Base-by-base conservation (phyloP, 2,888 invertebrate species). In the Melikaiella ostensackeni region DNA sequence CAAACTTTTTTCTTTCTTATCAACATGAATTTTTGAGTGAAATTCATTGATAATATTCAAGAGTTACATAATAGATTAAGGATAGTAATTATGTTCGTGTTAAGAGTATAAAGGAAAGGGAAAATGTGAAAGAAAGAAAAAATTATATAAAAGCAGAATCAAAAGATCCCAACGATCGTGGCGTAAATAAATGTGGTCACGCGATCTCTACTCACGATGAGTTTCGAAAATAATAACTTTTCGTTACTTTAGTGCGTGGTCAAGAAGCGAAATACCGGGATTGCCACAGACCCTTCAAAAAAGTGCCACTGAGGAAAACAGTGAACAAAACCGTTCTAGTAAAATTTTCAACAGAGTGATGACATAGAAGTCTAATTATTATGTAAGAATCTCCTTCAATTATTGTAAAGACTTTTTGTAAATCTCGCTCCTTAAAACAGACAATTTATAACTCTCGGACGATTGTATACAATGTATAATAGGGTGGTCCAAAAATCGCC, bases 251-350 rank as follows among this genome's bases (percentile, higher is more conserved):
- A 70, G 50, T 70, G 64, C 50, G 76, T 73, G 77, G 64, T 73
- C 70, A 75, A 76, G 75, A 55, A 78, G 74, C 74, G 74, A 77
- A 78, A 78, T 77, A 46, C 77, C 78, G 77, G 75, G 57, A 61
- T 80, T 81, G 78, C 80, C 73, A 74, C 78, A 78, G 30, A 50
- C 70, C 46, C 21, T 24, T 57, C 7, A 66, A 50, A 46, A 50
- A 27, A 27, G 19, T 42, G 30, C 27, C 66, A 46, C 42, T 21
- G 46, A 27, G 24, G 24, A 46, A 42, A 13, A 64, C 16, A 38
- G 5, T 21, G 5, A 21, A 63, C 21, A 38, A 63, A 38, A 35
- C 21, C 38, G 13, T 64, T 64, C 24, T 24, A 64, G 6, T 64
- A 21, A 64, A 77, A 77, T 76, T 38, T 38, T 76, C 13, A 16